Evolutionary conservation across 2,888 invertebrate species (phyloP), one percentile per base, ranked within the genome.

Genomic region (Dascillus cervinus): DNA sequence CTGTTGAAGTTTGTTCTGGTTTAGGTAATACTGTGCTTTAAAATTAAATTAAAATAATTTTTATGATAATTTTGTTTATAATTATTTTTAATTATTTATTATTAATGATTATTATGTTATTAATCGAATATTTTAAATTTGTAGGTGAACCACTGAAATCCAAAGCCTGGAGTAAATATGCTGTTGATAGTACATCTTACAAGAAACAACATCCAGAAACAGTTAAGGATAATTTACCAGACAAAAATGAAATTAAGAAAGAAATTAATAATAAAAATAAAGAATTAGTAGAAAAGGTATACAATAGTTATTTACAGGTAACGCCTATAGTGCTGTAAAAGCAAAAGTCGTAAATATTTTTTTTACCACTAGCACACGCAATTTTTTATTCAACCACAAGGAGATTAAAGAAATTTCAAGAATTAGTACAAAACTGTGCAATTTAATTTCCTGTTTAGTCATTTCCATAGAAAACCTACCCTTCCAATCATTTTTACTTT

Each of bases 141-240:
- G 34, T 39, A 59, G 73, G 73, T 20, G 77, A 77, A 55, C 56
- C 73, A 22, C 71, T 71, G 29, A 94, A 94, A 61, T 88, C 91
- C 1, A 77, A 86, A 62, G 77, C 94, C 0, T 94, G 94, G 92
- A 95, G 92, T 61, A 92, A 91, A 68, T 83, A 94, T 68, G 77
- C 91, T 1, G 61, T 74, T 19, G 89, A 89, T 37, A 87, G 82
- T 58, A 74, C 77, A 34, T 75, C 75, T 3, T 76, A 72, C 50
- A 73, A 75, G 49, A 74, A 72, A 41, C 51, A 68, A 12, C 67
- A 71, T 48, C 61, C 66, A 45, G 55, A 67, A 50, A 51, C 52
- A 44, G 43, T 48, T 59, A 38, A 56, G 31, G 47, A 58, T 41
- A 39, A 48, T 46, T 44, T 40, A 26, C 32, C 48, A 41, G 21